A percentile compares a stretch with the other conserved stretches of the same genome.
These are phyloP conservation scores for Caerostris darwini DNA, from an alignment of 1,140 invertebrate species.

Conservation along the genomic window DNA sequence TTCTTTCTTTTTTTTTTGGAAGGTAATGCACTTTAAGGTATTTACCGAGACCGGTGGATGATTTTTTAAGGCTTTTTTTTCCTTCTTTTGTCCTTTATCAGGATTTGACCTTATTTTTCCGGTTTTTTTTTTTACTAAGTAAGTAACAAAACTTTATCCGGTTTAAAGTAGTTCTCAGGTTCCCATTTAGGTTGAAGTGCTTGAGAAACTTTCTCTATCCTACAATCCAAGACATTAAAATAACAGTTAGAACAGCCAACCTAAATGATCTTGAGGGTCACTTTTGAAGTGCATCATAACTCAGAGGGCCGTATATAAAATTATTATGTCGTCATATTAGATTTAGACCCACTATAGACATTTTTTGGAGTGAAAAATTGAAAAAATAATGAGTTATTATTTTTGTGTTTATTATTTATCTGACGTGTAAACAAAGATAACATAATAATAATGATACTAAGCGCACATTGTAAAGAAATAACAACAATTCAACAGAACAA, in stretches of 20 bases:
- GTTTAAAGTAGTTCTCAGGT: slow-evolving; percentile 32
- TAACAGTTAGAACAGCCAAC: not conserved
- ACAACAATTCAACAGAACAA: too few relatives aligned
- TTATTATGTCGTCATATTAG: too few relatives aligned
- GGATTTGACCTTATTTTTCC: slow-evolving; percentile 37
- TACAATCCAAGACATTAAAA: not conserved
- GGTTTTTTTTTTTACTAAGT: not conserved
- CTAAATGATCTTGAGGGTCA: too few relatives aligned
- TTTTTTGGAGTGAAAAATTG: too few relatives aligned
- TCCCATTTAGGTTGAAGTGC: slow-evolving; percentile 37
- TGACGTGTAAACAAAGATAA: too few relatives aligned
- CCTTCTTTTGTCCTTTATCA: slow-evolving; percentile 22
- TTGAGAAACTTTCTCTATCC: slow-evolving; percentile 26
- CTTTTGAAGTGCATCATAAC: too few relatives aligned
- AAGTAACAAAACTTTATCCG: slow-evolving; percentile 35
- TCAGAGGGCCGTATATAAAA: too few relatives aligned
- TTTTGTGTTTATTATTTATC: too few relatives aligned
- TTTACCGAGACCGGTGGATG: slow-evolving; percentile 19
- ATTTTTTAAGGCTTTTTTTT: not conserved
- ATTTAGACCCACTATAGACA: too few relatives aligned
- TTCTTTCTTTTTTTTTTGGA: not conserved
- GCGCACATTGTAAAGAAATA: too few relatives aligned
- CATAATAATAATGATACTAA: too few relatives aligned
- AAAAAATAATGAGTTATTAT: too few relatives aligned
- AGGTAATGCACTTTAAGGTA: slow-evolving; percentile 39